Evolutionary conservation across 2,888 invertebrate species (phyloP).

Genomic region (Caenorhabditis sp.): DNA sequence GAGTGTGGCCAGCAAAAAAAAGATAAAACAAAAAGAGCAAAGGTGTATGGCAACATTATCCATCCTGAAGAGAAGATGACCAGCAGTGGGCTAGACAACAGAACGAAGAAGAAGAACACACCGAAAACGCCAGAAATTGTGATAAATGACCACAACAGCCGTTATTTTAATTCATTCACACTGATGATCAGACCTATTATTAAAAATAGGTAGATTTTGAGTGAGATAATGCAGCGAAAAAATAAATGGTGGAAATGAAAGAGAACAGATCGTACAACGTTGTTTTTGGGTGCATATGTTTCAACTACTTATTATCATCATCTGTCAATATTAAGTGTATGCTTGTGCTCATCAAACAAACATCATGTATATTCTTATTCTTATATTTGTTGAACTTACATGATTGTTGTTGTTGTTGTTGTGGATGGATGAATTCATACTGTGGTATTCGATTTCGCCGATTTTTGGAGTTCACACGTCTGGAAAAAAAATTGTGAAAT

Average conservation of each 20-base stretch:
- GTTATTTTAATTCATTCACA: slow-evolving; percentile 16
- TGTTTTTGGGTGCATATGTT: neutral
- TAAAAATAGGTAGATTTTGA: neutral
- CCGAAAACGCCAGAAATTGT: slow-evolving; percentile 33
- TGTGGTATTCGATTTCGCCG: neutral
- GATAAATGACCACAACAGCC: slow-evolving; percentile 43
- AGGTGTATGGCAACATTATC: slow-evolving; percentile 1
- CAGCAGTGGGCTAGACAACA: neutral
- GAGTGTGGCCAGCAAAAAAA: neutral
- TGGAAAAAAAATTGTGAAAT: slow-evolving; percentile 3
- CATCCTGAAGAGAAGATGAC: neutral
- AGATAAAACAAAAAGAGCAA: neutral
- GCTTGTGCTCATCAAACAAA: slow-evolving; percentile 19
- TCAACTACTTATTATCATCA: slow-evolving; percentile 16
- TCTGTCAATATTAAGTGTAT: slow-evolving; percentile 26
- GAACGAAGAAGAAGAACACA: slow-evolving; percentile 1
- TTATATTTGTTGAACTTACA: neutral
- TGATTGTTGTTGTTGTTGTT: neutral
- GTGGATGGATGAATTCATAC: neutral
- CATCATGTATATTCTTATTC: slow-evolving; percentile 11
- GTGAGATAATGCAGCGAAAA: neutral
- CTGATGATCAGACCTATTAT: neutral
- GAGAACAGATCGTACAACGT: neutral
- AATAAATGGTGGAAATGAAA: neutral
- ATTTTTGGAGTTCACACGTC: neutral